A percentile compares a stretch with the other conserved stretches of the same genome.
Conservation (phyloP, 2,888 invertebrate genomes). For the Griposia aprilina region DNA sequence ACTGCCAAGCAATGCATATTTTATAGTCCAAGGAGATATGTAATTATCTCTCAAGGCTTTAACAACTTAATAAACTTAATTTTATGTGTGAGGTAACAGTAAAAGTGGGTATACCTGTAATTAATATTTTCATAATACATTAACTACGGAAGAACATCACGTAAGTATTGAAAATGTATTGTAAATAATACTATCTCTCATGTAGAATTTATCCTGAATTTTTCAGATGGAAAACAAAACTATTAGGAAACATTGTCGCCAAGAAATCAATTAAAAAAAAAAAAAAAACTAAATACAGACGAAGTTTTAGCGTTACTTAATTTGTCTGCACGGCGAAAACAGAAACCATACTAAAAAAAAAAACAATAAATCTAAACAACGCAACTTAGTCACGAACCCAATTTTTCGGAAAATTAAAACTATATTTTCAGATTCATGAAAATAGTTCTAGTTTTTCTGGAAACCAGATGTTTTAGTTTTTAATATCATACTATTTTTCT, state of each 20-base stretch:
- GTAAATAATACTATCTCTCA: no score
- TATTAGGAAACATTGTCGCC: background rate
- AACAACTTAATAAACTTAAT: slow-evolving; percentile 19
- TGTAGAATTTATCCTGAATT: no score
- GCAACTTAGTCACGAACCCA: background rate
- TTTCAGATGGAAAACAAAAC: background rate
- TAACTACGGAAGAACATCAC: no score
- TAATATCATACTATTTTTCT: background rate
- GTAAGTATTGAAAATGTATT: no score
- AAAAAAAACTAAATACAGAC: background rate
- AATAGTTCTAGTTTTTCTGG: background rate
- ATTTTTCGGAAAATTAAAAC: background rate
- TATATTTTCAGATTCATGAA: slow-evolving; percentile 1
- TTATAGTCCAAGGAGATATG: slow-evolving; percentile 21
- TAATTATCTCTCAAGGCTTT: slow-evolving; percentile 41
- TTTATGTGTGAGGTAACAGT: slow-evolving; percentile 20
- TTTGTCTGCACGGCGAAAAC: background rate
- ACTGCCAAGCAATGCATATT: slow-evolving; percentile 38
- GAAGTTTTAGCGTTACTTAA: background rate
- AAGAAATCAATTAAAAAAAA: background rate
- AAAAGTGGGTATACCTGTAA: background rate
- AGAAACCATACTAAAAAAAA: background rate
- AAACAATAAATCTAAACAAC: background rate
- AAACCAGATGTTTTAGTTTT: slow-evolving; percentile 6
- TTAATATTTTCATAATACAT: slow-evolving; percentile 19